Percentiles rank a stretch among this genome's conserved stretches.
These are phyloP conservation scores for Engraulis encrasicolus DNA, from an alignment of 2,113 vertebrate species.

Conservation along the genomic window DNA sequence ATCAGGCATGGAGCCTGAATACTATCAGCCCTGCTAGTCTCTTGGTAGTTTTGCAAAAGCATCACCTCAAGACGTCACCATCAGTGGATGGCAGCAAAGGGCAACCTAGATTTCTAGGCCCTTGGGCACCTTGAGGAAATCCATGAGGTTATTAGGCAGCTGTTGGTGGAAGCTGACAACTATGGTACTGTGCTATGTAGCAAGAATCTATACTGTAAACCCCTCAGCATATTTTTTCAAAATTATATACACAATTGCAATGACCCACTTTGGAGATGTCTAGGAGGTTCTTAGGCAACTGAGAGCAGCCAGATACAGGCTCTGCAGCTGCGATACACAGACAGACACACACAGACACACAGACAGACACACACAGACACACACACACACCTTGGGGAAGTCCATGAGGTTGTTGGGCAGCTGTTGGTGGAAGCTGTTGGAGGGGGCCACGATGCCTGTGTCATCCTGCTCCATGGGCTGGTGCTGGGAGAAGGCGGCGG, in stretches of 20 bases:
- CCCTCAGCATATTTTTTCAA: no score
- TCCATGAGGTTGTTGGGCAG: conserved; percentile 96
- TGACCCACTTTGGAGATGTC: no score
- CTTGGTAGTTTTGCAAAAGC: no score
- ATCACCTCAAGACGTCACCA: no score
- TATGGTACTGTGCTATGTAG: conserved; percentile 97
- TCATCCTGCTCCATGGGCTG: conserved; percentile 98
- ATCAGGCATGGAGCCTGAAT: no score
- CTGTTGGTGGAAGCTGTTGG: conserved; percentile 95
- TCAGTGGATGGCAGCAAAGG: no score
- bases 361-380: no score
- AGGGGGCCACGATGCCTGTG: conserved; percentile 94
- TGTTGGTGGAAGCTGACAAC: conserved; percentile 97
- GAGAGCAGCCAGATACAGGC: conserved; percentile 97
- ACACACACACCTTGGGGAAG: conserved; percentile 89
- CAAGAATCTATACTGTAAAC: no score
- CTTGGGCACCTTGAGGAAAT: conserved; percentile 98
- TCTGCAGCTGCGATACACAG: conserved; percentile 72
- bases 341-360: no score
- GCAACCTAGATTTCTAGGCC: no score
- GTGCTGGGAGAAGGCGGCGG: conserved; percentile 95
- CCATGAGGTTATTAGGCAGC: conserved; percentile 94
- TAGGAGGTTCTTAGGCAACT: conserved; percentile 94
- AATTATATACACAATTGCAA: no score
- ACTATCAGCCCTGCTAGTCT: no score